Evolutionary conservation across 1,140 invertebrate species (phyloP).

Genomic region (Telenomus remus): DNA sequence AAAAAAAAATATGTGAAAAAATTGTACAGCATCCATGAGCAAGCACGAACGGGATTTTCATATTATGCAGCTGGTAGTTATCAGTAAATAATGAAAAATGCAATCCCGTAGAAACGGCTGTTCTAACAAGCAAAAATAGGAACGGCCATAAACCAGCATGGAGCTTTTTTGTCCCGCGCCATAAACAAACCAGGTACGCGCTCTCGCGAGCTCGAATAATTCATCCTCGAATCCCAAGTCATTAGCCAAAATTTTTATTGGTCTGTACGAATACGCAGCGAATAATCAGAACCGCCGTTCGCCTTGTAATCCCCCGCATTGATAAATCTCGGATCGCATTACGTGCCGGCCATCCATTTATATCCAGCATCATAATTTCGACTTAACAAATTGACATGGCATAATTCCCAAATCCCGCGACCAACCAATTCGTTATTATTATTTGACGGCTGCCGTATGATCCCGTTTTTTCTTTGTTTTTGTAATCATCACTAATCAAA

Average conservation of each 20-base stretch:
- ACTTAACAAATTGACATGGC: conserved; percentile 15
- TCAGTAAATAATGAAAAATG: not conserved
- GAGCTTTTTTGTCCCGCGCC: not conserved
- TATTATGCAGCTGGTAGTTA: too few species aligned
- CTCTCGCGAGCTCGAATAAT: conserved; percentile 8
- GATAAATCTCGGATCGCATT: conserved; percentile 21
- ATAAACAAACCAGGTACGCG: conserved; percentile 16
- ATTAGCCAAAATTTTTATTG: conserved; percentile 28
- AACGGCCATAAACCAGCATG: too few species aligned
- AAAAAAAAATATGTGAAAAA: too few species aligned
- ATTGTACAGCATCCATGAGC: too few species aligned
- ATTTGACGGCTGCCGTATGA: not conserved
- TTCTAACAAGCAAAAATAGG: too few species aligned
- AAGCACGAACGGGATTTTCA: too few species aligned
- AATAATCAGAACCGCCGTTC: conserved; percentile 10
- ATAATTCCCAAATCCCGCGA: conserved; percentile 10
- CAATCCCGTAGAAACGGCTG: not conserved
- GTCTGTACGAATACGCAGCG: not conserved
- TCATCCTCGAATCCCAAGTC: conserved; percentile 18
- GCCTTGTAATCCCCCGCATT: conserved; percentile 24
- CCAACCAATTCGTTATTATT: conserved; percentile 9
- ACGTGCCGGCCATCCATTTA: conserved; percentile 9
- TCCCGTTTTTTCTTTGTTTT: too few species aligned
- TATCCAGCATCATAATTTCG: conserved; percentile 13
- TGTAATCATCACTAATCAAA: too few species aligned